Base-by-base conservation (phyloP, 2,888 invertebrate species). In the Galeopsomyia nigrocyanea region DNA sequence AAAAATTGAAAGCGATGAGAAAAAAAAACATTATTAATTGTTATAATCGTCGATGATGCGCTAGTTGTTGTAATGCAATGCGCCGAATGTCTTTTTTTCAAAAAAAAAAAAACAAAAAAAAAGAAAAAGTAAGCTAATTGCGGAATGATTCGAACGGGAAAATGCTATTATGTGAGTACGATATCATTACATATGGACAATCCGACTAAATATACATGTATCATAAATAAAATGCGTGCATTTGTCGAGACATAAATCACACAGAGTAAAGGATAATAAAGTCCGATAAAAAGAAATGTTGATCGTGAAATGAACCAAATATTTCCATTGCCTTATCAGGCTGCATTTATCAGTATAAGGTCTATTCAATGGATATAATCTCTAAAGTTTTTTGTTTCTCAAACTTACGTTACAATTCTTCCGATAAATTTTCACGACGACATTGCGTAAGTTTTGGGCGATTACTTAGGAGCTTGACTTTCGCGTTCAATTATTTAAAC, bases 181-280 rank as follows among this genome's bases (percentile, higher is more conserved):
- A 82, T 84, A 84, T 83, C 82, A 82, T 82, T 79, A 81, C 80
- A 80, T 80, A 82, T 79, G 82, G 83, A 84, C 83, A 84, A 84
- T 84, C 83, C 77, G 79, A 81, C 76, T 69, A 69, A 66, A 60
- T 58, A 68, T 69, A 65, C 55, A 62, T 69, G 68, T 79, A 80
- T 80, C 78, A 74, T 78, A 80, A 77, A 79, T 73, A 78, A 75
- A 65, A 57, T 39, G 57, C 68, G 71, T 60, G 62, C 71, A 60
- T 69, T 60, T 53, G 58, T 75, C 72, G 55, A 58, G 65, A 58
- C 53, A 61, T 63, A 63, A 63, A 46, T 26, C 9, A 73, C 47
- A 56, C 16, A 19, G 53, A 50, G 58, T 49, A 26, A 66, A 53
- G 56, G 21, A 39, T 62, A 26, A 61, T 50, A 67, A 68, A 61